phyloP scores from a whole-genome alignment of 1,140 invertebrate species.

The Chironomus tepperi region DNA sequence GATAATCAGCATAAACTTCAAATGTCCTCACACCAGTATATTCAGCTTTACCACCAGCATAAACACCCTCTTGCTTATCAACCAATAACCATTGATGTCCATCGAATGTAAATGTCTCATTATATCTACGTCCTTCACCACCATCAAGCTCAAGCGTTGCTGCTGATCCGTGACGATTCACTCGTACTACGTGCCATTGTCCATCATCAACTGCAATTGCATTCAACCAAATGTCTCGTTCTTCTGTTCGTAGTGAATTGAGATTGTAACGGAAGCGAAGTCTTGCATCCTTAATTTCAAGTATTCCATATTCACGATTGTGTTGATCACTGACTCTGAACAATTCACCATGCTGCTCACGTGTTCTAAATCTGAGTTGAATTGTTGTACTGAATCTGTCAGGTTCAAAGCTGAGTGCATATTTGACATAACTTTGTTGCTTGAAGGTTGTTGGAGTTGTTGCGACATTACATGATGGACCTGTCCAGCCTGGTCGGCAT shows the following conservation, averaged over 20 bases:
- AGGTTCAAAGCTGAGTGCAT: slow-evolving; percentile 88
- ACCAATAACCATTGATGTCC: slow-evolving; percentile 87
- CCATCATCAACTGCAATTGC: slow-evolving; percentile 88
- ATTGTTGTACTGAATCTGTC: slow-evolving; percentile 86
- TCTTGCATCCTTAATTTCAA: slow-evolving; percentile 87
- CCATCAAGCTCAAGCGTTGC: slow-evolving; percentile 91
- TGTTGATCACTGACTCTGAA: slow-evolving; percentile 90
- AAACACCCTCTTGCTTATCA: slow-evolving; percentile 90
- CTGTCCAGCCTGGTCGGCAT: slow-evolving; percentile 86
- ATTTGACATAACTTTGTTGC: slow-evolving; percentile 89
- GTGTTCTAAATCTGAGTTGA: slow-evolving; percentile 83
- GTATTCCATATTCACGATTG: slow-evolving; percentile 86
- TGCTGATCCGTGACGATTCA: slow-evolving; percentile 82
- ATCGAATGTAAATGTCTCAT: slow-evolving; percentile 84
- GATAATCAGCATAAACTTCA: slow-evolving; percentile 91
- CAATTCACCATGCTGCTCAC: slow-evolving; percentile 84
- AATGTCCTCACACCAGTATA: slow-evolving; percentile 86
- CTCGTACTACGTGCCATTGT: slow-evolving; percentile 91
- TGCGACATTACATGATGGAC: slow-evolving; percentile 71
- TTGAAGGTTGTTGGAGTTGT: slow-evolving; percentile 85
- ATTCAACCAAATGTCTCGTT: slow-evolving; percentile 83
- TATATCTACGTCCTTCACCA: slow-evolving; percentile 88
- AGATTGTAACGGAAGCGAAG: slow-evolving; percentile 88
- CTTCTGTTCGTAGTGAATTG: slow-evolving; percentile 80
- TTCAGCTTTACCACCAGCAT: slow-evolving; percentile 89